A percentile compares a stretch with the other conserved stretches of the same genome.
Evolutionary conservation across 2,113 vertebrate species (phyloP).

Genomic region (Sebastes fasciatus): DNA sequence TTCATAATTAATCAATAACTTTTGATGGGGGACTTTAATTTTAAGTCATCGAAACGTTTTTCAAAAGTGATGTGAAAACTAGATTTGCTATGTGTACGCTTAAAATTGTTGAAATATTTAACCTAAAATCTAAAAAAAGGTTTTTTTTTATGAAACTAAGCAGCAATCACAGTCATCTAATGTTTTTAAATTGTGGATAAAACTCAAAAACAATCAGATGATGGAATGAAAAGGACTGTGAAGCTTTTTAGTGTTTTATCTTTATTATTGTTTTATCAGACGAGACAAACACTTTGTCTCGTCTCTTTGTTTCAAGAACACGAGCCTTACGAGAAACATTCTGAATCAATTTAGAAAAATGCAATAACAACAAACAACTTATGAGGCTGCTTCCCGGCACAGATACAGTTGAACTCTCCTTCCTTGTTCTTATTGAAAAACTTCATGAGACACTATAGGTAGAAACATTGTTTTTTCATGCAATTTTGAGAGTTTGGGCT

Average conservation of each 20-base stretch:
- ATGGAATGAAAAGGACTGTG: not conserved
- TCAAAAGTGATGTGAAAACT: no score
- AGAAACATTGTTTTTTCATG: not conserved
- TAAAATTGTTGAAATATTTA: not conserved
- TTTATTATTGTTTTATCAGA: not conserved
- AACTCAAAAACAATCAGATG: not conserved
- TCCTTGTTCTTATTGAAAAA: not conserved
- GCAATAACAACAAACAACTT: slow-evolving; percentile 13
- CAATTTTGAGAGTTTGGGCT: no score
- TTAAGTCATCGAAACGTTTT: not conserved
- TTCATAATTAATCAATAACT: not conserved
- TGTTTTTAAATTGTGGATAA: not conserved
- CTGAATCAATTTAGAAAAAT: slow-evolving; percentile 17
- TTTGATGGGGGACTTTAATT: not conserved
- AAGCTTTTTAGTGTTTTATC: not conserved
- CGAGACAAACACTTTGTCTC: not conserved
- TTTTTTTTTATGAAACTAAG: not conserved
- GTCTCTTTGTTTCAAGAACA: slow-evolving; percentile 32
- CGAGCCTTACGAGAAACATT: slow-evolving; percentile 43
- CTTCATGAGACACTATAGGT: no score
- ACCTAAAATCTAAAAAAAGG: not conserved
- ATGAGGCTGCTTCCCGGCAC: not conserved
- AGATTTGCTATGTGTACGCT: no score
- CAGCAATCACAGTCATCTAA: not conserved
- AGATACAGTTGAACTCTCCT: not conserved